Evolutionary conservation across 2,888 invertebrate species (phyloP).

Genomic region (Meteorus colon): DNA sequence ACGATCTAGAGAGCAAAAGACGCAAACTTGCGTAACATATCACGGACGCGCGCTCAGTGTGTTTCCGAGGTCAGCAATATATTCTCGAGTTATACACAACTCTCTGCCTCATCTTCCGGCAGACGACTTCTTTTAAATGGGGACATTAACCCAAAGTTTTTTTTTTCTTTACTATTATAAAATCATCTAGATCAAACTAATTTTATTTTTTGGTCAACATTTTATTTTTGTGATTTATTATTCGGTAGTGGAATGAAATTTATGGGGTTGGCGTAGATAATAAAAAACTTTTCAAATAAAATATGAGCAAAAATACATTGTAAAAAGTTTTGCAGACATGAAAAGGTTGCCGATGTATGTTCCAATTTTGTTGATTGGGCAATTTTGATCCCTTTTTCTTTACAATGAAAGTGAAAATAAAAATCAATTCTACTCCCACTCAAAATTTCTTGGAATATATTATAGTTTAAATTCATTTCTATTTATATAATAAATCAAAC

Average conservation of each 20-base stretch:
- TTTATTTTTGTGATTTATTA: not conserved
- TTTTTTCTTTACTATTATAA: not conserved
- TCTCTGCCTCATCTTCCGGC: constrained; percentile 31
- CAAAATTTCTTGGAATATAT: constrained; percentile 22
- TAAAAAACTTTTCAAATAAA: not conserved
- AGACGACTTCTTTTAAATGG: constrained; percentile 22
- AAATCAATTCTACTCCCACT: not conserved
- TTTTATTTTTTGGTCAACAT: not conserved
- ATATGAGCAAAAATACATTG: not conserved
- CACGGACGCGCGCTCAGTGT: constrained; percentile 16
- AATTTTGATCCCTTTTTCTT: constrained; percentile 22
- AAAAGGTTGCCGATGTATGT: not conserved
- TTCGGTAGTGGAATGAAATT: too few relatives aligned
- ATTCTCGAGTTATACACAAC: constrained; percentile 40
- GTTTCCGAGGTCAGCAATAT: constrained; percentile 54
- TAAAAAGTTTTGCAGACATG: not conserved
- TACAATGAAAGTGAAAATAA: constrained; percentile 28
- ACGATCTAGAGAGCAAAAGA: constrained; percentile 50
- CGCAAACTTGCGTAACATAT: constrained; percentile 52
- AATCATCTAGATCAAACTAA: not conserved
- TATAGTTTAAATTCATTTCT: constrained; percentile 2
- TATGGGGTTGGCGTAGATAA: not conserved
- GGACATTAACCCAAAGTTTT: constrained; percentile 18
- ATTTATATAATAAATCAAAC: not conserved
- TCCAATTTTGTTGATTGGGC: not conserved